Evolutionary conservation across 2,888 invertebrate species (phyloP), one percentile per base, ranked within the genome.

Genomic region (Sinelater perroti): DNA sequence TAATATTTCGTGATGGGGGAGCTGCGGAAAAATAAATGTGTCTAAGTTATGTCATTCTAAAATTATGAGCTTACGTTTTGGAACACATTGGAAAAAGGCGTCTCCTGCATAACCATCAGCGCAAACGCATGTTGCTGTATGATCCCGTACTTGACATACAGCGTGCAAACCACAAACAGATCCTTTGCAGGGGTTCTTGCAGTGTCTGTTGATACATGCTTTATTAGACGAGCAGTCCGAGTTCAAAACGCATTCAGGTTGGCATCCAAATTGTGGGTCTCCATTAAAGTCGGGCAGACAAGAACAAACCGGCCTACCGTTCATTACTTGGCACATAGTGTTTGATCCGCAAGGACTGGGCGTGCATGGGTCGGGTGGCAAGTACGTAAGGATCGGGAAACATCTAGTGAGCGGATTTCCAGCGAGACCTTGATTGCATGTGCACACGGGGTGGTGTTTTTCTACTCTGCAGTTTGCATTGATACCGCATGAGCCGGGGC

Each of bases 111-210:
- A 90, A 46, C 90, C 90, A 60, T 87, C 85, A 30, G 86, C 83
- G 72, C 94, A 95, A 38, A 85, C 78, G 72, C 94, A 95, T 17
- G 88, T 86, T n/a, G 93, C 89, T 2, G 90, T 88, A 71, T 95
- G 94, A 71, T 92, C 88, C 21, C 87, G 83, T 30, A 91, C 91
- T 67, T 85, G 81, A 72, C 95, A 95, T 47, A 87, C 81, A 10
- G 94, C 92, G 72, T 91, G 87, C 7, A 90, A 80, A 46, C 94
- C 94, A 73, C 95, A 95, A 4, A 40, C 24, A 14, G 18, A 20
- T 11, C 40, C 40, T 3, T 80, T 74, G 72, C 93, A 93, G 14
- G 91, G 90, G 78, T 90, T 87, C 54, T 82, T 77, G 71, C 93
- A 92, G 70, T 88, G 87, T 67, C 85, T 83, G 69, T 90, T 87